These are phyloP conservation scores for Myopa testacea DNA, from an alignment of 2,888 invertebrate species.

Conservation along the genomic window DNA sequence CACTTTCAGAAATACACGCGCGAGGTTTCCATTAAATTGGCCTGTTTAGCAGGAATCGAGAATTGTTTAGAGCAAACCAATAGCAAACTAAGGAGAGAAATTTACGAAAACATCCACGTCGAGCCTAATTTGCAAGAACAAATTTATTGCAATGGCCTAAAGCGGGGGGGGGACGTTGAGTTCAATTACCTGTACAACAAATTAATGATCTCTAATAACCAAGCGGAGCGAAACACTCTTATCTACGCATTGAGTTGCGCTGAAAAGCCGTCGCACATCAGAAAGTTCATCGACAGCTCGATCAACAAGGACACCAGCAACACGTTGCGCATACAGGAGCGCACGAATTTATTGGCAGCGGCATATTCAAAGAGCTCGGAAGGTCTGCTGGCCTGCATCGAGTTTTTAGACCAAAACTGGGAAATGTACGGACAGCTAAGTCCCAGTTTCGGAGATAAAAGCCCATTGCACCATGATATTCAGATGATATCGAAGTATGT, in stretches of 20 bases:
- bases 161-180: conserved; percentile 68
- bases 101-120: conserved; percentile 51
- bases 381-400: conserved; percentile 70
- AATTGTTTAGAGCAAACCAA: conserved; percentile 60
- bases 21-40: conserved; percentile 59
- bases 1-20: conserved; percentile 61
- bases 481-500: conserved; percentile 56
- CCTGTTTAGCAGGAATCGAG: conserved; percentile 59
- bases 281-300: conserved; percentile 68
- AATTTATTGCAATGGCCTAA: conserved; percentile 67
- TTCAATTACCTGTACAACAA: conserved; percentile 75
- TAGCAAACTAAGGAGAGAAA: conserved; percentile 53
- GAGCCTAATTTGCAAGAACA: conserved; percentile 62
- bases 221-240: conserved; percentile 73
- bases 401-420: conserved; percentile 69
- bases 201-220: conserved; percentile 71
- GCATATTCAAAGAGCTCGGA: conserved; percentile 58
- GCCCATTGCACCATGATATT: conserved; percentile 59
- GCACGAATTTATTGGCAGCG: conserved; percentile 55
- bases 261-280: conserved; percentile 70
- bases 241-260: conserved; percentile 77
- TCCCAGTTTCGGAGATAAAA: conserved; percentile 54
- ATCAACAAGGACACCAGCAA: conserved; percentile 49
- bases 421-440: conserved; percentile 56
- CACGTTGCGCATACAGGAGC: conserved; percentile 57